Evolutionary conservation across 2,797 vertebrate genomes (phyloP).

Genomic region (Molossus alvarezi): DNA sequence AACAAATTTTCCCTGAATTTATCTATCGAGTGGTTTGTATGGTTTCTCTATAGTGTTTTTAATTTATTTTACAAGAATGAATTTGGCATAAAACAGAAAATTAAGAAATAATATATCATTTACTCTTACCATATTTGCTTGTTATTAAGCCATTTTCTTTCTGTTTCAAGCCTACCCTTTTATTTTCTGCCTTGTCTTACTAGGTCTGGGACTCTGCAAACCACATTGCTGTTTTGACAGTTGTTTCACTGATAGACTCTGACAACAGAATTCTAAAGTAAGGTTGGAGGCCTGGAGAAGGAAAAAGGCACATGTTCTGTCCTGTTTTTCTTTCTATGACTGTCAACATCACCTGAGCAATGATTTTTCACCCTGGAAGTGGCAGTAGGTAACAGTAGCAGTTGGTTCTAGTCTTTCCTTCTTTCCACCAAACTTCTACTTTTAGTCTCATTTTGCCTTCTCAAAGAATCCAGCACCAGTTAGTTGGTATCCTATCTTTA

Average conservation of each 20-base stretch:
- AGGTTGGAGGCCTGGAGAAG: neutral
- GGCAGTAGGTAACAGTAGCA: neutral
- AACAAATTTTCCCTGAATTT: slow-evolving; percentile 37
- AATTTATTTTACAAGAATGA: slow-evolving; percentile 57
- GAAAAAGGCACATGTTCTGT: neutral
- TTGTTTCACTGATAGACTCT: neutral
- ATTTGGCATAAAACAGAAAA: slow-evolving; percentile 40
- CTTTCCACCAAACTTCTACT: neutral
- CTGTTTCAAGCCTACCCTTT: slow-evolving; percentile 17
- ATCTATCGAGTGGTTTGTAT: slow-evolving; percentile 52
- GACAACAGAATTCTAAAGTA: neutral
- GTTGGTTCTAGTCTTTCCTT: neutral
- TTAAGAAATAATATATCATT: slow-evolving; percentile 59
- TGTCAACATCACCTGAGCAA: neutral
- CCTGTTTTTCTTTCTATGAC: neutral
- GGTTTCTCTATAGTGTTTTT: slow-evolving; percentile 45
- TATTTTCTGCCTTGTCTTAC: neutral
- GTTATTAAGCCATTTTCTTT: slow-evolving; percentile 47
- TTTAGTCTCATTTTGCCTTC: neutral
- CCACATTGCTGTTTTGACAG: neutral
- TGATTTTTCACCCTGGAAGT: neutral
- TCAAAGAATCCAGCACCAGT: neutral
- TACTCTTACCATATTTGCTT: slow-evolving; percentile 54
- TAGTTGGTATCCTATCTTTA: neutral
- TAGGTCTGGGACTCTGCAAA: neutral